Conservation (phyloP, 2,888 invertebrate species). For the Eutolmus rufibarbis region DNA sequence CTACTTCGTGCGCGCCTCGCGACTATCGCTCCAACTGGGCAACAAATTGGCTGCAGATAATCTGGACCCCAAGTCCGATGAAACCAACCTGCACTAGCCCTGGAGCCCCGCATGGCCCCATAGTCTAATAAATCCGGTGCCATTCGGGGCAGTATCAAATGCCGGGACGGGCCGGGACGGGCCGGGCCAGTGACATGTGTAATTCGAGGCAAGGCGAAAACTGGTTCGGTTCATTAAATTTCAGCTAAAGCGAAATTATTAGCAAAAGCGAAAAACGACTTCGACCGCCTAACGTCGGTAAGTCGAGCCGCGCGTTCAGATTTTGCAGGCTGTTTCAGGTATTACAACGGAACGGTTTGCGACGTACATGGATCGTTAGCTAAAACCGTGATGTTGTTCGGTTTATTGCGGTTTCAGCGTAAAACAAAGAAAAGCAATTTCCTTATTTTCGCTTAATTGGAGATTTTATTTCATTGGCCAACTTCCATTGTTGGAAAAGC, state of each 20-base stretch:
- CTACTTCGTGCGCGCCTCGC: not conserved
- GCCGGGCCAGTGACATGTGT: conserved; percentile 18
- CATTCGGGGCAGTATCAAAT: not conserved
- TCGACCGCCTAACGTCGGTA: not conserved
- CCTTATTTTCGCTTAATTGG: not conserved
- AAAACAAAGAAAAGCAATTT: not conserved
- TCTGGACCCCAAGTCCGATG: not conserved
- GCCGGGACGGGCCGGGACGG: not conserved
- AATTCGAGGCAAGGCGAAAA: conserved; percentile 17
- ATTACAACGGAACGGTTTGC: not conserved
- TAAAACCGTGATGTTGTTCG: not conserved
- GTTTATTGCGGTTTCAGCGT: not conserved
- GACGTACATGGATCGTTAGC: not conserved
- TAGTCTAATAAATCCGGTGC: not conserved
- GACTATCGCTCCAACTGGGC: not conserved
- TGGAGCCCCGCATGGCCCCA: not conserved
- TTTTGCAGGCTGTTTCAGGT: not conserved
- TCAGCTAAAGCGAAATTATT: not conserved
- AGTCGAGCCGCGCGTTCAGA: not conserved
- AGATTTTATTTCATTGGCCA: not conserved
- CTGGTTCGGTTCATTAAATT: conserved; percentile 36
- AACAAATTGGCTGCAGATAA: not conserved
- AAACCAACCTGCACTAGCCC: not conserved
- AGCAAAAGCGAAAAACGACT: not conserved
- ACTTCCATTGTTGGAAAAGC: not conserved